phyloP scores from a whole-genome alignment of 2,797 vertebrate species.

The Margarornis squamiger region DNA sequence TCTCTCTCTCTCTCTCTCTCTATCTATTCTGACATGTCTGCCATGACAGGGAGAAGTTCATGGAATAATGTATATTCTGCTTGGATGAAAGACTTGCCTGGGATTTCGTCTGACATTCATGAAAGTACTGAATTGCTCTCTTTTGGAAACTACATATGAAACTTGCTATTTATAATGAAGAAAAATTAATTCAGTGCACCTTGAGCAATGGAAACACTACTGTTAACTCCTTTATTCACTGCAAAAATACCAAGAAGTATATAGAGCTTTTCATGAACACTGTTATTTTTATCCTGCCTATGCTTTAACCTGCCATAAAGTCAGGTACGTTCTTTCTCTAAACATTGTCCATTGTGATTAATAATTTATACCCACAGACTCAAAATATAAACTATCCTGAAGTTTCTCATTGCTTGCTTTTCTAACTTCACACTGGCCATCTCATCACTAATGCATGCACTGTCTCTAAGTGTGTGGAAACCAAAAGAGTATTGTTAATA shows the following conservation, averaged over 20 bases:
- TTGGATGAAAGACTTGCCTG: neutral
- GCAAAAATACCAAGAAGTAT: neutral
- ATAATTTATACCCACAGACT: neutral
- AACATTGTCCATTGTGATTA: neutral
- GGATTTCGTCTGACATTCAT: neutral
- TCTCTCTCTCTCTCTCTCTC: too few relatives aligned
- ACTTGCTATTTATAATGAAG: neutral
- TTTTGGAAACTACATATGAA: neutral
- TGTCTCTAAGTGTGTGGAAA: neutral
- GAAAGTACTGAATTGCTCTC: neutral
- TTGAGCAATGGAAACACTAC: neutral
- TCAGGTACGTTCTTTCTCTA: neutral
- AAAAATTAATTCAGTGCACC: neutral
- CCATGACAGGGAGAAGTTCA: neutral
- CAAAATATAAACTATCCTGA: neutral
- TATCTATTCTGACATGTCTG: neutral
- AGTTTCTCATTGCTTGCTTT: neutral
- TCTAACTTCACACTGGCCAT: neutral
- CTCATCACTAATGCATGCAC: neutral
- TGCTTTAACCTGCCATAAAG: neutral
- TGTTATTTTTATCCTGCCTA: neutral
- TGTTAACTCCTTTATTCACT: neutral
- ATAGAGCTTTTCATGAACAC: neutral
- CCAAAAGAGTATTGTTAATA: neutral
- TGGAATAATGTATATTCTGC: neutral